Base-by-base conservation (phyloP, 2,888 invertebrate species). In the Lithosia quadra region DNA sequence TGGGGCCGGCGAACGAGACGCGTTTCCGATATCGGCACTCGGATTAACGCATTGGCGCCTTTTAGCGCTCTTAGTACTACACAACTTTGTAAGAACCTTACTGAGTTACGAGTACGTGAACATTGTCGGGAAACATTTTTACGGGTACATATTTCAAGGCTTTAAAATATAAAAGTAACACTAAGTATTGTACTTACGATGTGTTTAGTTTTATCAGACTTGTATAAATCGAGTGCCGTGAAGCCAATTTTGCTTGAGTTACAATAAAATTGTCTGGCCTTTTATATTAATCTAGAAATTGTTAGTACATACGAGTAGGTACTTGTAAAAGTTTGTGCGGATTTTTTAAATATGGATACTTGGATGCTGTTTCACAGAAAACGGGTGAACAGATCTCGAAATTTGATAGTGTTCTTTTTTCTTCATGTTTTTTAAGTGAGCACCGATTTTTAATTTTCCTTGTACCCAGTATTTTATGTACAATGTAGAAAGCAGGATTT, bases 41-140 rank as follows among this genome's bases (percentile, higher is more conserved):
- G 92, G 94, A 93, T 94, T 93, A 93, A 86, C 90, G 88, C 84
- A 85, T 84, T 86, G 85, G 78, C 82, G 84, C 88, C 88, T 89
- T 87, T 90, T 91, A 91, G 85, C 83, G 86, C 86, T 85, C 80
- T 86, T 84, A 87, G 88, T 86, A 83, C 88, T 89, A 78, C 80
- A 83, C 85, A 85, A 87, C 88, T 90, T 88, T 80, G 82, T 90
- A 89, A 90, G 88, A 86, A 88, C 83, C 88, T 88, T 87, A 86
- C 80, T 73, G 84, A 87, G 84, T 85, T 85, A 69, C 73, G 77
- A 66, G 75, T 85, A 69, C 73, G 77, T 67, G 75, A 82, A 82
- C 79, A 81, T 79, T 83, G 86, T 82, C 74, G 77, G 71, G 63
- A 67, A 78, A 70, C 69, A 78, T 72, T 82, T 82, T 81, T 81